Evolutionary conservation across 2,888 invertebrate genomes (phyloP), one percentile per base, ranked within the genome.

Genomic region (Tetragonisca angustula): DNA sequence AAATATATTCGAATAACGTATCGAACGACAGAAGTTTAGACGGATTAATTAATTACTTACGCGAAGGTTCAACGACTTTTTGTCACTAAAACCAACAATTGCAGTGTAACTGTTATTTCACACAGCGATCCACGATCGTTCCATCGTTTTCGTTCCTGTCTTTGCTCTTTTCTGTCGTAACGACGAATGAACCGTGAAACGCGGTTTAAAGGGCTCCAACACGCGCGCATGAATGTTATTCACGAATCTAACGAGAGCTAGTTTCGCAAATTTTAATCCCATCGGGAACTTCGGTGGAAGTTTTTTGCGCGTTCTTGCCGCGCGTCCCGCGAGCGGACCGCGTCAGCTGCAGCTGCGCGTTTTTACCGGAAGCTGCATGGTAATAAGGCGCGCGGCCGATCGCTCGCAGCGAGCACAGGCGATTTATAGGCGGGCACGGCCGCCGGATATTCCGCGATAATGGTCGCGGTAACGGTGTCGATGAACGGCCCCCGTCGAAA

Each of bases 301-400:
- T 69, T 76, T 70, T 83, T 76, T 76, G 59, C 52, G 43, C 67
- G 64, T 64, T 27, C 74, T 73, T 71, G 75, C 24, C 36, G 27
- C 50, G 32, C 69, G 52, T n/a, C n/a, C 56, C 43, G 50, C 36
- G 17, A 50, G 56, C 36, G 54, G n/a, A 67, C 56, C 52, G 70
- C 75, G 85, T 83, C 87, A 87, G 87, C 70, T 83, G 83, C 87
- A 87, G 76, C 87, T 67, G 73, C 43, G 21, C 68, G 76, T 85
- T 87, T 87, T 87, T 87, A 76, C 74, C 78, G 74, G 77, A 74
- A 70, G 59, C 71, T 65, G 83, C 69, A 87, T 75, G 81, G 85
- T 87, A 85, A 87, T 87, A 83, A 81, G 68, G 78, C 59, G 79
- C 77, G 11, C 43, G 43, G 43, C 43, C 43, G 73, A 85, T 82